A percentile compares a stretch with the other conserved stretches of the same genome.
phyloP scores from a whole-genome alignment of 1,140 invertebrate genomes.

The Monochamus saltuarius region DNA sequence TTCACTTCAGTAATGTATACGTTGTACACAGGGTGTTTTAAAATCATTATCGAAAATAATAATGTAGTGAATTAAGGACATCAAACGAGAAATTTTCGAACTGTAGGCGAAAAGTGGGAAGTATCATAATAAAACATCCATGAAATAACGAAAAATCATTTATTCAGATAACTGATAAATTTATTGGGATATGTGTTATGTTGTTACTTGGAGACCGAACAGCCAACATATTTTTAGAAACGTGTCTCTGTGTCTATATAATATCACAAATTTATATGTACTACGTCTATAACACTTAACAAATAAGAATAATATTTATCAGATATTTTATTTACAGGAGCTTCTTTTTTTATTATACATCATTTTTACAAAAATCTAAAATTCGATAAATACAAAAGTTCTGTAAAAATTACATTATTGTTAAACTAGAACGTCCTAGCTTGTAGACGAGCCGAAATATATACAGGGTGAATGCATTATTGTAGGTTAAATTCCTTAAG shows the following conservation, averaged over 20 bases:
- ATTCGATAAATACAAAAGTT: not conserved
- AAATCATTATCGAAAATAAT: no score
- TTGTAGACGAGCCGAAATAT: not conserved
- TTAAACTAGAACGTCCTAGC: not conserved
- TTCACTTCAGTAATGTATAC: no score
- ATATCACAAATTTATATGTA: slow-evolving; percentile 17
- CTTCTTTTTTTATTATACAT: not conserved
- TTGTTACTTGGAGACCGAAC: not conserved
- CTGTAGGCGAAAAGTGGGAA: not conserved
- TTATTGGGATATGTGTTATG: slow-evolving; percentile 13
- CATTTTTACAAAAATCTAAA: slow-evolving; percentile 3
- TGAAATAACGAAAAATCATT: not conserved
- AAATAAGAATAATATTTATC: slow-evolving; percentile 13
- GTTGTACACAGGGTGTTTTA: no score
- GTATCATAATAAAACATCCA: not conserved
- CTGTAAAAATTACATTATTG: not conserved
- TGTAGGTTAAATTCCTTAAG: not conserved
- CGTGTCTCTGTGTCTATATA: slow-evolving; percentile 11
- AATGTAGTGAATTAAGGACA: no score
- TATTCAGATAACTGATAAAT: slow-evolving; percentile 13
- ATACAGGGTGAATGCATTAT: not conserved
- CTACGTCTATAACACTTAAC: slow-evolving; percentile 20
- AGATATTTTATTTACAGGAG: slow-evolving; percentile 5
- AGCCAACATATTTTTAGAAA: slow-evolving; percentile 11
- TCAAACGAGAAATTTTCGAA: no score